These are phyloP conservation scores for Orthonyx spaldingii DNA, from an alignment of 2,113 vertebrate genomes.

Conservation along the genomic window DNA sequence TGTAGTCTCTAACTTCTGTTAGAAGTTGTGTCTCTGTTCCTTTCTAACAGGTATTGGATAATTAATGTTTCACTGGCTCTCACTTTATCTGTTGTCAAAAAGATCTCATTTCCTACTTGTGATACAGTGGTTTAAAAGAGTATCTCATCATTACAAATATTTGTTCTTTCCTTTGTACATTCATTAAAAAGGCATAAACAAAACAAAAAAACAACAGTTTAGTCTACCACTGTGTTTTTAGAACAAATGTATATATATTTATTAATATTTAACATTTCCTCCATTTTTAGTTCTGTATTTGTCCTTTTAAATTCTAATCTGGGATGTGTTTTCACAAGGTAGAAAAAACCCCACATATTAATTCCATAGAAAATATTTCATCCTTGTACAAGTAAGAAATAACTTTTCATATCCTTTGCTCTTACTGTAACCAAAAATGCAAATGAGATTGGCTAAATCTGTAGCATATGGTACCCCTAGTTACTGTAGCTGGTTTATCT, in stretches of 20 bases:
- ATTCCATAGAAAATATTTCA: not conserved
- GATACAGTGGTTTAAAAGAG: not conserved
- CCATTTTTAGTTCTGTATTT: not conserved
- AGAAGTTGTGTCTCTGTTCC: not conserved
- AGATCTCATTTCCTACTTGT: not conserved
- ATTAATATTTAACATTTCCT: not conserved
- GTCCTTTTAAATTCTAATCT: not conserved
- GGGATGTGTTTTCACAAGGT: not conserved
- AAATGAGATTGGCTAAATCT: not conserved
- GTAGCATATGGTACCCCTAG: not conserved
- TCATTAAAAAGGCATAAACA: not conserved
- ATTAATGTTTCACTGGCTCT: not conserved
- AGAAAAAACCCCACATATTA: not conserved
- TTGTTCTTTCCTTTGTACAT: not conserved
- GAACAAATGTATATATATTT: not conserved
- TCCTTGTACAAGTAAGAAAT: not conserved
- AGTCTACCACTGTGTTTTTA: not conserved
- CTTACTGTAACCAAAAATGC: not conserved
- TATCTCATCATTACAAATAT: not conserved
- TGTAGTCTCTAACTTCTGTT: not conserved
- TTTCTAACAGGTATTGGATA: not conserved
- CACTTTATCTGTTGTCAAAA: not conserved
- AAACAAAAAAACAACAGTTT: not conserved
- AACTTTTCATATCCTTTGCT: not conserved
- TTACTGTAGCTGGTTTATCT: not conserved